phyloP scores from a whole-genome alignment of 2,113 vertebrate genomes.

The Neomonachus schauinslandi region DNA sequence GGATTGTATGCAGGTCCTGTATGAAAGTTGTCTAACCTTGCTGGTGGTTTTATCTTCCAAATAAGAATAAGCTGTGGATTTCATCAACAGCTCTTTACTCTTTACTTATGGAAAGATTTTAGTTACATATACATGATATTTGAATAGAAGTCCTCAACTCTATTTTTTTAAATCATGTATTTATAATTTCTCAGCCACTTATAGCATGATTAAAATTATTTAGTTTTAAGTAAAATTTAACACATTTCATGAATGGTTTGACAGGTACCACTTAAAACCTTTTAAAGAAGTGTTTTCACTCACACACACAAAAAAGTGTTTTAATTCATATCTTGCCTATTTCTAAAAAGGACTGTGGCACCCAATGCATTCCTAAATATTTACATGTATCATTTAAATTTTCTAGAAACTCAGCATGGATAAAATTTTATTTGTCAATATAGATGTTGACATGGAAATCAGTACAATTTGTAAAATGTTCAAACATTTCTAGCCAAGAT shows the following conservation, averaged over 20 bases:
- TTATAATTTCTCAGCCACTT: background rate
- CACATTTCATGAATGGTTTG: background rate
- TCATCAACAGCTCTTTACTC: background rate
- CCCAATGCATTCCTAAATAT: background rate
- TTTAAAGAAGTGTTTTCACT: background rate
- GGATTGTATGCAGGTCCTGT: background rate
- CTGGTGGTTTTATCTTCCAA: background rate
- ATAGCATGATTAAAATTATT: background rate
- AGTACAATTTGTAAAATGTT: background rate
- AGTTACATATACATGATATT: background rate
- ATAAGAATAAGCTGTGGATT: background rate
- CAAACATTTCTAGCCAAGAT: background rate
- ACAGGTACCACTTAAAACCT: background rate
- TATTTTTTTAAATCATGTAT: background rate
- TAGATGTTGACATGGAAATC: background rate
- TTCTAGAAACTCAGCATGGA: background rate
- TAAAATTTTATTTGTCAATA: background rate
- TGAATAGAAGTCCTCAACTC: background rate
- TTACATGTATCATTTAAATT: background rate
- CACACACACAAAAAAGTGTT: background rate
- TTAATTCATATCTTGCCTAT: background rate
- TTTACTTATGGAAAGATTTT: background rate
- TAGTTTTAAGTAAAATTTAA: background rate
- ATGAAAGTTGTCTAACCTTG: background rate
- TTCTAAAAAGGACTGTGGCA: background rate